Evolutionary conservation across 2,797 vertebrate genomes (phyloP).

Genomic region (Pseudochromis fuscus): DNA sequence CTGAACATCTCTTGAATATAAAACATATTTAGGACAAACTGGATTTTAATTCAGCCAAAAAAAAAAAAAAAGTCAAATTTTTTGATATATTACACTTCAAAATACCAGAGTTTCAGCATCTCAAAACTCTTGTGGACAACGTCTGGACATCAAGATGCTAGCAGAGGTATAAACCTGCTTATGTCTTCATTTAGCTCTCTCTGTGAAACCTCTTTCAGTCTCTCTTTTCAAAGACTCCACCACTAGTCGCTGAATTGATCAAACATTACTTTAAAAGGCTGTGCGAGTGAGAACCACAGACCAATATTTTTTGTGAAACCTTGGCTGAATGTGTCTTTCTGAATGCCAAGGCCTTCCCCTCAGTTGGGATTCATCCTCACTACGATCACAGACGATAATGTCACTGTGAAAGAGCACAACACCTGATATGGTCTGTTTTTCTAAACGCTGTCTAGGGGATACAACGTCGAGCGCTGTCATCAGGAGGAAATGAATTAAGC

Average conservation of each 20-base stretch:
- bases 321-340: constrained; percentile 64
- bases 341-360: constrained; percentile 61
- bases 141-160: background rate
- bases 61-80: background rate
- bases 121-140: background rate
- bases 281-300: constrained; percentile 24
- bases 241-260: constrained; percentile 34
- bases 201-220: constrained; percentile 5
- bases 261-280: constrained; percentile 74
- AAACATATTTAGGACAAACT: too few species aligned
- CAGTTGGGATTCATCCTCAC: constrained; percentile 43
- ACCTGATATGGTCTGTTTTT: constrained; percentile 72
- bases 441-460: constrained; percentile 48
- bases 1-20: background rate
- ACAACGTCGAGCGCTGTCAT: constrained; percentile 44
- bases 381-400: constrained; percentile 55
- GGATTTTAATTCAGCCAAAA: too few species aligned
- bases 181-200: constrained; percentile 17
- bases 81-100: background rate
- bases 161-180: constrained; percentile 9
- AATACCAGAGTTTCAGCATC: background rate
- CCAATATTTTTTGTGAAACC: constrained; percentile 45
- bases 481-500: constrained; percentile 70
- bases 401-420: constrained; percentile 55
- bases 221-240: constrained; percentile 31